phyloP scores from a whole-genome alignment of 2,113 vertebrate genomes.

The Herpetotheres cachinnans region DNA sequence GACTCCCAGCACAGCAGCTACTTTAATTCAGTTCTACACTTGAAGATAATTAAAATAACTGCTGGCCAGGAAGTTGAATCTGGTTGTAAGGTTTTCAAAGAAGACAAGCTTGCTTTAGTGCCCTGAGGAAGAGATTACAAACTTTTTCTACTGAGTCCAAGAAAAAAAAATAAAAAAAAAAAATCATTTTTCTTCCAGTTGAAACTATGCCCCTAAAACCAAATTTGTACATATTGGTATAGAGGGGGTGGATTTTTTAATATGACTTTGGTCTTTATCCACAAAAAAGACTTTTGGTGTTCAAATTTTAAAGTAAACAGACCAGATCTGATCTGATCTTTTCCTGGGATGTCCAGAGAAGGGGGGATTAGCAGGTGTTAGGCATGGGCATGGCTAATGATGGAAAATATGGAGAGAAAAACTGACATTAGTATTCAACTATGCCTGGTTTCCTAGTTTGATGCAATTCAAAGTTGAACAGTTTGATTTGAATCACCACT shows the following conservation, averaged over 20 bases:
- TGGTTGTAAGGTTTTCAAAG: neutral
- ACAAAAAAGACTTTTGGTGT: neutral
- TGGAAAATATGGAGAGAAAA: neutral
- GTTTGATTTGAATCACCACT: neutral
- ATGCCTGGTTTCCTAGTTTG: neutral
- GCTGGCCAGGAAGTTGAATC: neutral
- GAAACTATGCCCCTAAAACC: neutral
- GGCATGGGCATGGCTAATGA: fast-evolving
- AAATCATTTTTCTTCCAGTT: neutral
- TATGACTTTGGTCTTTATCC: neutral
- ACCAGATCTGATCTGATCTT: neutral
- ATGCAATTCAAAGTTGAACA: neutral
- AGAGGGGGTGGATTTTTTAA: neutral
- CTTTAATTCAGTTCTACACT: slow-evolving; percentile 20
- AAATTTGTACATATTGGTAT: neutral
- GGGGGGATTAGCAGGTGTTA: neutral
- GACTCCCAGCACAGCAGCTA: neutral
- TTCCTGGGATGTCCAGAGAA: neutral
- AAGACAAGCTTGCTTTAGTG: neutral
- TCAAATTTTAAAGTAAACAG: neutral
- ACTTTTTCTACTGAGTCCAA: neutral
- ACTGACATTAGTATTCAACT: neutral
- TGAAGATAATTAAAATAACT: slow-evolving; percentile 45
- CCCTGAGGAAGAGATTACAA: neutral
- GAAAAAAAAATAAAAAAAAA: neutral